A percentile compares a stretch with the other conserved stretches of the same genome.
These are phyloP conservation scores for Melanotaenia nigrans DNA, from an alignment of 2,797 vertebrate genomes.

Conservation along the genomic window DNA sequence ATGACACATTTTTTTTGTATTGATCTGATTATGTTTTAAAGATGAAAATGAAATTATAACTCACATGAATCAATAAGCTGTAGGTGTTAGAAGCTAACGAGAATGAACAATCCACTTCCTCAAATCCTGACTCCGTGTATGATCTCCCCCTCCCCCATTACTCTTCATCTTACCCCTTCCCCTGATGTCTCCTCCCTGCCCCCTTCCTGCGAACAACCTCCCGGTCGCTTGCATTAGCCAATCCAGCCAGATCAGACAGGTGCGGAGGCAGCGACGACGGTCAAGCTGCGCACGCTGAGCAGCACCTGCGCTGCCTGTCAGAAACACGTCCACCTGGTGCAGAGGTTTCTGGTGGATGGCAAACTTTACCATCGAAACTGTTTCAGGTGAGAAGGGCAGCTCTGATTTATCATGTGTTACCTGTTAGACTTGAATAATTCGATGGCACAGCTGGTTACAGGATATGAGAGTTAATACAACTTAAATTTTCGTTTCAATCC, in stretches of 20 bases:
- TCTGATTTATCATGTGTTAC: no score
- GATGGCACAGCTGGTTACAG: background rate
- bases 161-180: constrained; percentile 53
- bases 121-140: constrained; percentile 79
- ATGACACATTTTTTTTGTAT: constrained; percentile 18
- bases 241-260: constrained; percentile 40
- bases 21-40: constrained; percentile 18
- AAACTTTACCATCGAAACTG: constrained; percentile 97
- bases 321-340: constrained; percentile 95
- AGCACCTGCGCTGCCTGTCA: constrained; percentile 89
- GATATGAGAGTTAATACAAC: background rate
- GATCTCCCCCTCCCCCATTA: constrained; percentile 68
- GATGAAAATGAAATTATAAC: background rate
- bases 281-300: constrained; percentile 72
- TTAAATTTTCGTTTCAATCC: no score
- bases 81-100: constrained; percentile 37
- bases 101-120: constrained; percentile 72
- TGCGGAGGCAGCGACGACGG: constrained; percentile 26
- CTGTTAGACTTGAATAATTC: no score
- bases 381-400: constrained; percentile 88
- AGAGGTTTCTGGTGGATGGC: constrained; percentile 92
- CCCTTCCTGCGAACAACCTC: constrained; percentile 37
- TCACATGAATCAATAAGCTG: constrained; percentile 10
- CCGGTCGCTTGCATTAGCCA: constrained; percentile 28
- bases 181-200: constrained; percentile 45